Evolutionary conservation across 2,113 vertebrate species (phyloP).

Genomic region (Cyprinodon tularosa): DNA sequence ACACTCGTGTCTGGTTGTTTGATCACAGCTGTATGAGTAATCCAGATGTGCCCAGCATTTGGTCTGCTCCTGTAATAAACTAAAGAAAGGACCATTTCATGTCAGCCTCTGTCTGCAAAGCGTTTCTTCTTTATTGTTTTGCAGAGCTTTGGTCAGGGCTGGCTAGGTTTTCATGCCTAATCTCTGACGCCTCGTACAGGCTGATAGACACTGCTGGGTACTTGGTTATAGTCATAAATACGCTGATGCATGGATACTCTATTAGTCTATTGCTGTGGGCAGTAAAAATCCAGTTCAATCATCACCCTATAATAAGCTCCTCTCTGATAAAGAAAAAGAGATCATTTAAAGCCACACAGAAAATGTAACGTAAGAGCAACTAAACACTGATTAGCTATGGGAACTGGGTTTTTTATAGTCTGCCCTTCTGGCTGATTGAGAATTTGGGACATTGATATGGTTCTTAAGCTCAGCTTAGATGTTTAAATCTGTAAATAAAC

Average conservation of each 20-base stretch:
- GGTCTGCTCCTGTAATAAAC: conserved; percentile 51
- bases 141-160: conserved; percentile 50
- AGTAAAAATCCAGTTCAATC: conserved; percentile 46
- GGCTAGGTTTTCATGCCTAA: conserved; percentile 56
- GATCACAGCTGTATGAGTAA: conserved; percentile 55
- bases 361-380: conserved; percentile 7
- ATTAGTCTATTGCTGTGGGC: conserved; percentile 25
- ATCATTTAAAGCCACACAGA: conserved; percentile 16
- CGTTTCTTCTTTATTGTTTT: conserved; percentile 65
- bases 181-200: conserved; percentile 52
- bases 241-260: neutral
- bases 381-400: conserved; percentile 16
- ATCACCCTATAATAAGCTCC: conserved; percentile 43
- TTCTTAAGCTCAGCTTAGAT: conserved; percentile 26
- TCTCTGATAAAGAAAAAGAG: conserved; percentile 23
- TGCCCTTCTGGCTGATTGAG: conserved; percentile 19
- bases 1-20: conserved; percentile 35
- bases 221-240: conserved; percentile 10
- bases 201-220: conserved; percentile 31
- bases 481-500: conserved; percentile 36
- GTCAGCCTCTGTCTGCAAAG: conserved; percentile 46
- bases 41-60: conserved; percentile 68
- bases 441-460: conserved; percentile 34
- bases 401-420: conserved; percentile 11
- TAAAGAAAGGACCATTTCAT: conserved; percentile 54